A percentile compares a stretch with the other conserved stretches of the same genome.
Evolutionary conservation across 2,888 invertebrate genomes (phyloP).

Genomic region (Muscina levida): DNA sequence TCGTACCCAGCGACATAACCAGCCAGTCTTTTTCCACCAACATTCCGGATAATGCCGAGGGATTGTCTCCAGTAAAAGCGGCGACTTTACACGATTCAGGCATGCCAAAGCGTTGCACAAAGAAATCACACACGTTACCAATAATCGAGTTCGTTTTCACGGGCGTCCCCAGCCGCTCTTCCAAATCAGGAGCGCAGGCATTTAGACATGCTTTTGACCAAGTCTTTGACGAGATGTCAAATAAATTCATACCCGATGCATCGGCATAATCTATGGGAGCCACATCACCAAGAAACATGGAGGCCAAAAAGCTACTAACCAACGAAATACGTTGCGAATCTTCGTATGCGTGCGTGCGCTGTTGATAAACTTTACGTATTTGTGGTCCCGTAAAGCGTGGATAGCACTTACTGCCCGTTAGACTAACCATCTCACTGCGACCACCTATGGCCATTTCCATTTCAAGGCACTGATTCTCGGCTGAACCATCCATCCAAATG

Average conservation of each 20-base stretch:
- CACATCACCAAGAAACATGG: slow-evolving; percentile 91
- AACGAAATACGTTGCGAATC: slow-evolving; percentile 93
- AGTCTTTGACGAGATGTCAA: slow-evolving; percentile 88
- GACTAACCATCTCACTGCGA: slow-evolving; percentile 75
- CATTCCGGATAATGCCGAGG: slow-evolving; percentile 92
- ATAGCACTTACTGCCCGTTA: slow-evolving; percentile 80
- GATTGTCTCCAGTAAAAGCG: slow-evolving; percentile 97
- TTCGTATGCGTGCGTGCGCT: slow-evolving; percentile 85
- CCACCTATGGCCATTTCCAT: slow-evolving; percentile 91
- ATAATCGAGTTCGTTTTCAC: slow-evolving; percentile 86
- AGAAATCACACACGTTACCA: slow-evolving; percentile 89
- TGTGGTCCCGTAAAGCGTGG: slow-evolving; percentile 92
- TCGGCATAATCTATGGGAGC: slow-evolving; percentile 96
- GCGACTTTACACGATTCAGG: slow-evolving; percentile 88
- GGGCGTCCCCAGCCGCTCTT: slow-evolving; percentile 86
- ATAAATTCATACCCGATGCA: slow-evolving; percentile 97
- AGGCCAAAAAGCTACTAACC: slow-evolving; percentile 95
- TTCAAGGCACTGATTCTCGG: slow-evolving; percentile 80
- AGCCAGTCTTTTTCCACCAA: slow-evolving; percentile 89
- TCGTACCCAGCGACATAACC: slow-evolving; percentile 94
- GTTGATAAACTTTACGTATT: slow-evolving; percentile 92
- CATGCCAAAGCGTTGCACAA: slow-evolving; percentile 93
- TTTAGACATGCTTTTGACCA: slow-evolving; percentile 90
- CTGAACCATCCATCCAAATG: slow-evolving; percentile 95
- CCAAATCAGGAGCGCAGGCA: slow-evolving; percentile 88